These are phyloP conservation scores for Pogonocichla stellata DNA, from an alignment of 2,113 vertebrate genomes.

Conservation along the genomic window DNA sequence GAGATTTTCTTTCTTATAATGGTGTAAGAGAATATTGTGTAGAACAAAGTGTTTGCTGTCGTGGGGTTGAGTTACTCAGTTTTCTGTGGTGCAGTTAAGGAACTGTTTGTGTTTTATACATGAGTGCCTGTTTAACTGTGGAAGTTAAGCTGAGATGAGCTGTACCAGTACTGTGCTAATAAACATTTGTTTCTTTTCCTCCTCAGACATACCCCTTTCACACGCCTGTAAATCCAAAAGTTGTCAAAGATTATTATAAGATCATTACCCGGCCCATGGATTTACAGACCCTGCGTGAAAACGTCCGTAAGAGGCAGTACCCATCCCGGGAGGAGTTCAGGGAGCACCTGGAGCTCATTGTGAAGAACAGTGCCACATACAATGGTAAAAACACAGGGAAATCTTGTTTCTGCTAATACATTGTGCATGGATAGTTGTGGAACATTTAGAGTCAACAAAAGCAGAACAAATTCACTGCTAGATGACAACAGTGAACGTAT, in stretches of 20 bases:
- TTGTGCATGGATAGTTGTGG: background rate
- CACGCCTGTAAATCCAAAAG: conserved; percentile 94
- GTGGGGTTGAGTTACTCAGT: accelerated
- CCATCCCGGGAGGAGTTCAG: conserved; percentile 95
- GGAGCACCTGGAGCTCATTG: conserved; percentile 92
- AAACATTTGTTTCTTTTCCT: background rate
- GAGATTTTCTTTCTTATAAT: background rate
- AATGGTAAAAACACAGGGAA: conserved; percentile 78
- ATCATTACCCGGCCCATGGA: conserved; percentile 98
- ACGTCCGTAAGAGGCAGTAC: conserved; percentile 92
- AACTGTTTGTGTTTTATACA: background rate
- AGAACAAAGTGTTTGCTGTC: background rate
- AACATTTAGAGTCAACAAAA: background rate
- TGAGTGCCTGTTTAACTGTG: background rate
- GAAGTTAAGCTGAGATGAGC: background rate
- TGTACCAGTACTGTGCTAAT: background rate
- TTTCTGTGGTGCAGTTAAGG: background rate
- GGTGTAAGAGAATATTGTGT: background rate
- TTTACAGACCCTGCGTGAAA: conserved; percentile 93
- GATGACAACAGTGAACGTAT: background rate
- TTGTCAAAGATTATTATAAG: conserved; percentile 98
- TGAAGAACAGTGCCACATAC: conserved; percentile 95
- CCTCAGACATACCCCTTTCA: conserved; percentile 95
- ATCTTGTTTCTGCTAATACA: background rate
- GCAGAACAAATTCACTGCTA: background rate